Evolutionary conservation across 1,140 invertebrate genomes (phyloP), one percentile per base, ranked within the genome.

Genomic region (Cotesia vestalis): DNA sequence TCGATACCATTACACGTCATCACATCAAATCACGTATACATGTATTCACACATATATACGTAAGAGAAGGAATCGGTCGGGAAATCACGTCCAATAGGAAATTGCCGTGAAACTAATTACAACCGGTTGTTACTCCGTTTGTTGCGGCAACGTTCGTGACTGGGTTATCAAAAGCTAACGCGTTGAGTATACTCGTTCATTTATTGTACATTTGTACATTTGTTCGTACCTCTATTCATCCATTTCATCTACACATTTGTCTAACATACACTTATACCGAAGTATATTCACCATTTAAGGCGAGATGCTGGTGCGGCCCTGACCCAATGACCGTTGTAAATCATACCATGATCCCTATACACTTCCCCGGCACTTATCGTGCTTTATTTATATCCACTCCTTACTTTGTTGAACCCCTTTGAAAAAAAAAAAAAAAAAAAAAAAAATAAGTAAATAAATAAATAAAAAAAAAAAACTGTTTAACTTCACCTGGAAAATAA

Each of bases 241-340:
- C n/a, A 20, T 57, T 46, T 9, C 40, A 57, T 17, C 1, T 5
- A 20, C n/a, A 64, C 35, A 46, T 40, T 8, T 40, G 34, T 40
- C 11, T 38, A n/a, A n/a, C 35, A 36, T 14, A 12, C n/a, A 9
- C 9, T 4, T 4, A 17, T 57, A 17, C 35, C 4, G 9, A 38
- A 11, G 62, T 64, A 34, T 69, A 68, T 68, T 11, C 66, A 14
- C 38, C 17, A 55, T 73, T 75, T 70, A 57, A 60, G 59, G 72
- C 60, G 61, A 70, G 51, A 73, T n/a, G 60, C n/a, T 46, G 0
- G 66, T 20, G 40, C 66, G 76, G 71, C 76, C 74, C 66, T 77
- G 76, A 77, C 76, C 76, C 72, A 77, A 77, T 77, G 76, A 77
- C 74, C 74, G 69, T 69, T 73, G 70, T 77, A 77, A 77, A 77